These are phyloP conservation scores for Cyanoderma ruficeps DNA, from an alignment of 2,113 vertebrate genomes.

Conservation along the genomic window DNA sequence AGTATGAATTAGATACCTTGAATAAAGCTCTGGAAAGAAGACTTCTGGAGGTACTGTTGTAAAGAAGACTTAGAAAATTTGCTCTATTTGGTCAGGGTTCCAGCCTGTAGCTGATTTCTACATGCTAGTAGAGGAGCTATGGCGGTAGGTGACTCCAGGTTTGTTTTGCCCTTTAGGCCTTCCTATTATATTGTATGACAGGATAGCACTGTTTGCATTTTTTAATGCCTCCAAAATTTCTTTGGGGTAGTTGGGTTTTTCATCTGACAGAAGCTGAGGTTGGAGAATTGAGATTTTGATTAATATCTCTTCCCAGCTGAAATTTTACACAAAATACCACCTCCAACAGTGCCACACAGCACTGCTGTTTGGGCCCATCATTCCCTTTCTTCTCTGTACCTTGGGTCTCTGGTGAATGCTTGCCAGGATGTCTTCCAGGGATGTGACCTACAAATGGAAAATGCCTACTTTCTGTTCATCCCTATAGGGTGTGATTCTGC, in stretches of 20 bases:
- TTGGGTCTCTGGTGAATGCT: not conserved
- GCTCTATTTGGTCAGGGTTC: not conserved
- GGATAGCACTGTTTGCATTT: not conserved
- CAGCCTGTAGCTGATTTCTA: not conserved
- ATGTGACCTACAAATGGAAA: not conserved
- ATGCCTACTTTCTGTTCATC: not conserved
- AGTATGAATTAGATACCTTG: not conserved
- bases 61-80: not conserved
- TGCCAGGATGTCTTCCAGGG: not conserved
- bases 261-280: not conserved
- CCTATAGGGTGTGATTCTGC: not conserved
- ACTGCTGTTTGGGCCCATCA: rapidly evolving
- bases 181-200: not conserved
- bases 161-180: not conserved
- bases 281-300: not conserved
- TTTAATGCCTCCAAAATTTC: not conserved
- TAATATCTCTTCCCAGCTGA: not conserved
- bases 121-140: not conserved
- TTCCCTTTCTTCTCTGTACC: not conserved
- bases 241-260: not conserved
- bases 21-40: not conserved
- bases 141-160: not conserved
- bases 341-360: not conserved
- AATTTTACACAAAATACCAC: not conserved
- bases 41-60: not conserved